phyloP scores from a whole-genome alignment of 2,797 vertebrate genomes.

The Adelosebastes latens region DNA sequence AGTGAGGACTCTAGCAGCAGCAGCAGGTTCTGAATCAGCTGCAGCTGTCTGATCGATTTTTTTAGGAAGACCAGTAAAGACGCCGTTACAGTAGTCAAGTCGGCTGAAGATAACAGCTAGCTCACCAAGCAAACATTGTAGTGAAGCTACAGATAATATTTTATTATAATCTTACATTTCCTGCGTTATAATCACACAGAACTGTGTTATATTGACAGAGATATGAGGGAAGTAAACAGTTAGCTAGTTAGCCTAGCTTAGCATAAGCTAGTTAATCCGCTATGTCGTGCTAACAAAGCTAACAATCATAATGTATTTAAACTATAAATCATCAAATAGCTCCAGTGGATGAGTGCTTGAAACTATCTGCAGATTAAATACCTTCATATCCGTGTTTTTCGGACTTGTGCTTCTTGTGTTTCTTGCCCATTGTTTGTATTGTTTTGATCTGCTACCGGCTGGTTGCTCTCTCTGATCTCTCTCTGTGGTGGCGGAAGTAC shows the following conservation, averaged over 20 bases:
- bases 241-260: background rate
- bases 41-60: too few species aligned
- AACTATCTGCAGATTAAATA: slow-evolving; percentile 47
- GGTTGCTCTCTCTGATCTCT: background rate
- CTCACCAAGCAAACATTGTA: accelerated
- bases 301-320: accelerated
- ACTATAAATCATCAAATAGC: background rate
- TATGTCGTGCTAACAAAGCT: background rate
- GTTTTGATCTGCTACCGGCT: slow-evolving; percentile 27
- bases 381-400: slow-evolving; percentile 93
- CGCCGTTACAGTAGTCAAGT: too few species aligned
- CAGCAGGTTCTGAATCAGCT: too few species aligned
- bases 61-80: too few species aligned
- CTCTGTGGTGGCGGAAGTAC: slow-evolving; percentile 34
- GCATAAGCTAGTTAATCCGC: background rate
- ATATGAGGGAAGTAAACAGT: accelerated
- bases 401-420: slow-evolving; percentile 96
- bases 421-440: slow-evolving; percentile 91
- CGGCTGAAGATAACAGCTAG: background rate
- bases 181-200: accelerated
- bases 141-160: background rate
- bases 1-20: too few species aligned
- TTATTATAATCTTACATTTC: accelerated
- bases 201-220: background rate
- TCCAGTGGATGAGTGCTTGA: accelerated